phyloP scores from a whole-genome alignment of 2,113 vertebrate genomes.

The Campylomormyrus numenius region DNA sequence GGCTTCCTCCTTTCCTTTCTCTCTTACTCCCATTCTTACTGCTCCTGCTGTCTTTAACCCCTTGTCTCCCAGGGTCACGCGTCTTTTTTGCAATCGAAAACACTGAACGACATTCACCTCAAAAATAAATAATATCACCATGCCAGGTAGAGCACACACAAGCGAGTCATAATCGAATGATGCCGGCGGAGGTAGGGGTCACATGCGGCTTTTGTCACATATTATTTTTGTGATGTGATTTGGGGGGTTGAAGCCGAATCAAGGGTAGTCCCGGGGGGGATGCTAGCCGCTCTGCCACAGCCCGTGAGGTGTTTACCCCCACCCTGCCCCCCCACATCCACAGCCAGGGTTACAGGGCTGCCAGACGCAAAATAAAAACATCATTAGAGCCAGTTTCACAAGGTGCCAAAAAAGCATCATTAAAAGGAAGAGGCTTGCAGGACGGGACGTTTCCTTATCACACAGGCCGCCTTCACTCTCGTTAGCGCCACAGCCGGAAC shows the following conservation, averaged over 20 bases:
- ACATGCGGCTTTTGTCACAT: neutral
- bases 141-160: neutral
- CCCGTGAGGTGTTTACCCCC: neutral
- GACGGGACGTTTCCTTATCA: neutral
- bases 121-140: neutral
- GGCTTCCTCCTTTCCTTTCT: slow-evolving; percentile 31
- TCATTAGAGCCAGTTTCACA: neutral
- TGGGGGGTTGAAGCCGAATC: neutral
- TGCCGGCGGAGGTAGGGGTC: neutral
- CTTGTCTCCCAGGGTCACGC: neutral
- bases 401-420: neutral
- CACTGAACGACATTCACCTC: neutral
- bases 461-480: neutral
- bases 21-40: slow-evolving; percentile 1
- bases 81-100: neutral
- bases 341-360: neutral
- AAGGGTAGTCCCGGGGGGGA: neutral
- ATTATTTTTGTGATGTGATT: neutral
- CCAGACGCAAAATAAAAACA: neutral
- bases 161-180: too few relatives aligned
- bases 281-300: neutral
- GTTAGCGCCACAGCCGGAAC: neutral
- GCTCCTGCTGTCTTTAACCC: slow-evolving; percentile 46
- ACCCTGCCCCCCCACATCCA: neutral
- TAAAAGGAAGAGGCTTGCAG: neutral